Evolutionary conservation across 2,113 vertebrate species (phyloP).

Genomic region (Sakesphorus luctuosus): DNA sequence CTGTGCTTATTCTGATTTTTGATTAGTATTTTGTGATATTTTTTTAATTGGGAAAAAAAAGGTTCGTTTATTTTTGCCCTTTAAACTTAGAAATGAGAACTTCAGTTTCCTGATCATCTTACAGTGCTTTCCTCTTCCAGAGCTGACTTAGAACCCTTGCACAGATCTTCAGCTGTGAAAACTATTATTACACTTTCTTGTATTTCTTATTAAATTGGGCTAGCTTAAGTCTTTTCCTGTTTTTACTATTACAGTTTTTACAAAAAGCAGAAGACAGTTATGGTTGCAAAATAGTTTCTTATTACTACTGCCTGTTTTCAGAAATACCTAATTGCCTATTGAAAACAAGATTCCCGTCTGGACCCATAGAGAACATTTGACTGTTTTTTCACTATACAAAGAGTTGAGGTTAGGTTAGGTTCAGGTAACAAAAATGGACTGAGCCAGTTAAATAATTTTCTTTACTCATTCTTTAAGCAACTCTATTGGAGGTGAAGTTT

Average conservation of each 20-base stretch:
- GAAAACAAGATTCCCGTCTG: neutral
- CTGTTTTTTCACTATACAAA: neutral
- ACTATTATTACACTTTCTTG: neutral
- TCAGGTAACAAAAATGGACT: neutral
- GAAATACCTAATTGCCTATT: neutral
- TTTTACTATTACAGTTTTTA: neutral
- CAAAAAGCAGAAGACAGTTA: neutral
- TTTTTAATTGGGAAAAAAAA: neutral
- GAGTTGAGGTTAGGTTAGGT: neutral
- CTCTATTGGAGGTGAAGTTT: neutral
- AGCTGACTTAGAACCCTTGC: neutral
- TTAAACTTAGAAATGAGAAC: neutral
- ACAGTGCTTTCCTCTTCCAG: neutral
- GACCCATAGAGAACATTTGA: neutral
- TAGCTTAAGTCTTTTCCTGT: neutral
- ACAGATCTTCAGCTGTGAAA: conserved; percentile 8
- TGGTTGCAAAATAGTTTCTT: neutral
- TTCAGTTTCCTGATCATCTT: neutral
- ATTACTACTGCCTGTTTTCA: neutral
- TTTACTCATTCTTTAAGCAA: neutral
- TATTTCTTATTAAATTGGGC: neutral
- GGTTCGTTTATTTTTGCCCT: neutral
- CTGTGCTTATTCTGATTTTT: neutral
- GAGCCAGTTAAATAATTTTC: neutral
- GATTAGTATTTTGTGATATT: neutral